Evolutionary conservation across 1,140 invertebrate species (phyloP).

Genomic region (Orius laevigatus): DNA sequence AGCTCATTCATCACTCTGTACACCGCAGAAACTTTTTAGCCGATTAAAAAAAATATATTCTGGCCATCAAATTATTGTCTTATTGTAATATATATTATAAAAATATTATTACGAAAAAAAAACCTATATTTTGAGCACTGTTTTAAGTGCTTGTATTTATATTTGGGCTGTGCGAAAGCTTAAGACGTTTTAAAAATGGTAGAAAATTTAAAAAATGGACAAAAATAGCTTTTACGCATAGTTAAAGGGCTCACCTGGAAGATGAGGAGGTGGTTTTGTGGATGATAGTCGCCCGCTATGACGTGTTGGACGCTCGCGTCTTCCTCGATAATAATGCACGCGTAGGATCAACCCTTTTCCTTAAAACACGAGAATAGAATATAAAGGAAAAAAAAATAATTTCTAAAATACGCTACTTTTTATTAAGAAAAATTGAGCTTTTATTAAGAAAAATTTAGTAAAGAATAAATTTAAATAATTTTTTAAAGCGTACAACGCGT

Average conservation of each 20-base stretch:
- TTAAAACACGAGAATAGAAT: too few relatives aligned
- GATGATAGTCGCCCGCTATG: too few relatives aligned
- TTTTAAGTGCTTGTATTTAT: conserved; percentile 25
- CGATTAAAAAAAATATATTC: conserved; percentile 13
- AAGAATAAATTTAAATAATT: too few relatives aligned
- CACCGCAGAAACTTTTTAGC: conserved; percentile 16
- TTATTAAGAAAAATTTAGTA: too few relatives aligned
- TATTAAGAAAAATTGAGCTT: too few relatives aligned
- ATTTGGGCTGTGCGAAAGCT: conserved; percentile 24
- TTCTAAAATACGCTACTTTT: too few relatives aligned
- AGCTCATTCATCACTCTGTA: conserved; percentile 16
- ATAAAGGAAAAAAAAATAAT: too few relatives aligned
- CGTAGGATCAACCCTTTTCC: too few relatives aligned
- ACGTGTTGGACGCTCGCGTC: too few relatives aligned
- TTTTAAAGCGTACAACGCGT: too few relatives aligned
- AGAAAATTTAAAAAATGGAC: conserved; percentile 12
- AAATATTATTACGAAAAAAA: conserved; percentile 8
- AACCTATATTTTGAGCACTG: conserved; percentile 24
- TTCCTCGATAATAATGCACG: too few relatives aligned
- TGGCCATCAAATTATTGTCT: conserved; percentile 12
- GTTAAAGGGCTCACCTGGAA: conserved; percentile 7
- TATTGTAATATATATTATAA: too few relatives aligned
- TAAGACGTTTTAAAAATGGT: conserved; percentile 20
- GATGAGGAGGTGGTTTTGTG: not conserved
- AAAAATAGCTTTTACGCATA: conserved; percentile 21